Evolutionary conservation across 2,888 invertebrate genomes (phyloP).

Genomic region (Acanthopleura granulata): DNA sequence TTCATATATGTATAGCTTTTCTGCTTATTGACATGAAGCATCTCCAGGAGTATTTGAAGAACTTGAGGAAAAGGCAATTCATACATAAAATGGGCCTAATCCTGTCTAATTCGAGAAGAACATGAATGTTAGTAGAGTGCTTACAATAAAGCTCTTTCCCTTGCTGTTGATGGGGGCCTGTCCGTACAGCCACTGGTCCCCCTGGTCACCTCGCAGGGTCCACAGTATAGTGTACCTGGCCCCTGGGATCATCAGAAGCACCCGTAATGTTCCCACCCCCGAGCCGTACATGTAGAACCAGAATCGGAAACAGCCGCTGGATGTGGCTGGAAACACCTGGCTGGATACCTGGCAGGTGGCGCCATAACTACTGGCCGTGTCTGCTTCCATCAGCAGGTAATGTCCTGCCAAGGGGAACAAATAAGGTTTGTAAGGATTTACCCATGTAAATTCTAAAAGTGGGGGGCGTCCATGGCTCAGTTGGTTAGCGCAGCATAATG

Average conservation of each 20-base stretch:
- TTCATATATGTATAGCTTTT: no score
- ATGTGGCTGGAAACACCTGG: constrained; percentile 1
- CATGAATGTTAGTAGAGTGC: no score
- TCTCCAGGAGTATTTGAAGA: no score
- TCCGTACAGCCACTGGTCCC: constrained; percentile 55
- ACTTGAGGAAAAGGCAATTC: no score
- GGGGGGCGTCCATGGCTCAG: no score
- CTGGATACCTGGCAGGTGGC: no score
- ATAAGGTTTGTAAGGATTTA: no score
- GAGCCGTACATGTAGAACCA: constrained; percentile 57
- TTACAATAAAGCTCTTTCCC: background rate
- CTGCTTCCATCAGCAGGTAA: constrained; percentile 55
- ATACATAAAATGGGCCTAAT: no score
- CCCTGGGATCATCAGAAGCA: constrained; percentile 37
- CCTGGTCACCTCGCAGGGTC: constrained; percentile 39
- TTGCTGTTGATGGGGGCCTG: constrained; percentile 34
- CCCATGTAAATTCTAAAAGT: no score
- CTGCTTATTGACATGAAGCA: no score
- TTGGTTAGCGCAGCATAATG: no score
- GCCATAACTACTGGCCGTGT: background rate
- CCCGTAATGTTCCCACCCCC: constrained; percentile 44
- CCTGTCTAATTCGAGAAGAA: no score
- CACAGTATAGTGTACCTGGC: constrained; percentile 42
- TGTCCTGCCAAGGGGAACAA: constrained; percentile 42
- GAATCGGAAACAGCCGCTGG: constrained; percentile 32